Evolutionary conservation across 2,113 vertebrate genomes (phyloP).

Genomic region (Platanista minor): DNA sequence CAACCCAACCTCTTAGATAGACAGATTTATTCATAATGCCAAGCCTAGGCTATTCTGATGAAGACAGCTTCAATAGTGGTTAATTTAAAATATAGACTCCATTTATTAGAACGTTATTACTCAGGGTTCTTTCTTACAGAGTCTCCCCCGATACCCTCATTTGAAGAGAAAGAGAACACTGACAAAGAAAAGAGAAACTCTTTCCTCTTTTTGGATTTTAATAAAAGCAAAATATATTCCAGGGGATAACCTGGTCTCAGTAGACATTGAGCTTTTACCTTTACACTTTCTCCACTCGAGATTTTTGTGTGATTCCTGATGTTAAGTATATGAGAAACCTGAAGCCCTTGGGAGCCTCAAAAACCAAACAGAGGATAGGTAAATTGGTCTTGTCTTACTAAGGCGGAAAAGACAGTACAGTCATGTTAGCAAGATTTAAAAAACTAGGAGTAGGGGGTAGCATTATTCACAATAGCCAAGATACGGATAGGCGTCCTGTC

Average conservation of each 20-base stretch:
- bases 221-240: conserved; percentile 19
- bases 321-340: conserved; percentile 11
- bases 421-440: conserved; percentile 22
- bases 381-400: not conserved
- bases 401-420: not conserved
- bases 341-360: not conserved
- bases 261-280: not conserved
- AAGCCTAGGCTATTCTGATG: conserved; percentile 13
- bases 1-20: not conserved
- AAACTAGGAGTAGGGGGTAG: not conserved
- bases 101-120: conserved; percentile 16
- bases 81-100: conserved; percentile 26
- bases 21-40: conserved; percentile 19
- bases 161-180: conserved; percentile 10
- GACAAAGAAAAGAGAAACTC: conserved; percentile 2
- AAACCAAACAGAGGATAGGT: not conserved
- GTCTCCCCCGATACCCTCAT: not conserved
- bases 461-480: not conserved
- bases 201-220: conserved; percentile 23
- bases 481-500: not conserved
- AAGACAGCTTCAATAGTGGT: conserved; percentile 28
- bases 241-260: not conserved
- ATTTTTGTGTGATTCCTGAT: not conserved
- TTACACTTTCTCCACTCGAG: not conserved
- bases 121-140: not conserved